These are phyloP conservation scores for Psilopsiagon aymara DNA, from an alignment of 2,113 vertebrate species.

Conservation along the genomic window DNA sequence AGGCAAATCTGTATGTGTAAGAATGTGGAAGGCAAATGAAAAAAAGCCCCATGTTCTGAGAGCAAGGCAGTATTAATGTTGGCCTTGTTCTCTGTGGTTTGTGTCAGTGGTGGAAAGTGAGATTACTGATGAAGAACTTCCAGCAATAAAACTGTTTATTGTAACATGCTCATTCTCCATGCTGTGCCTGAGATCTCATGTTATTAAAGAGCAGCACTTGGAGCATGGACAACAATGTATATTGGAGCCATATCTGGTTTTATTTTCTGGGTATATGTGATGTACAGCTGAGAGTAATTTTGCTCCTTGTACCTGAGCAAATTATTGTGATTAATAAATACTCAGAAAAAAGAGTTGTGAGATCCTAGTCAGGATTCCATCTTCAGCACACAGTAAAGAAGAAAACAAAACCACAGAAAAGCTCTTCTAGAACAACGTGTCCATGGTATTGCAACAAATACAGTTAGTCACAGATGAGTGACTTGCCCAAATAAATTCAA, in stretches of 20 bases:
- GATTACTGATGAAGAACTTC: background rate
- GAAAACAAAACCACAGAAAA: background rate
- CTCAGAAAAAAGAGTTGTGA: background rate
- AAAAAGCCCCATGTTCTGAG: background rate
- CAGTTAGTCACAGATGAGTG: constrained; percentile 17
- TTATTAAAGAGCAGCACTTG: background rate
- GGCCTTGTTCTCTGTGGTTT: background rate
- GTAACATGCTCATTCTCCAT: background rate
- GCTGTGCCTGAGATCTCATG: background rate
- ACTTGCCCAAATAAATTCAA: background rate
- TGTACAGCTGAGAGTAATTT: background rate
- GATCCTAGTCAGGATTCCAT: background rate
- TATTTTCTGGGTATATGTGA: background rate
- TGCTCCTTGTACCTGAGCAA: background rate
- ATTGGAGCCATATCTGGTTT: background rate
- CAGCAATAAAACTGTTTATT: background rate
- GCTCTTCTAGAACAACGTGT: background rate
- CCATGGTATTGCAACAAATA: background rate
- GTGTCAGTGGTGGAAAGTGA: background rate
- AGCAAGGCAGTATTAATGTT: background rate
- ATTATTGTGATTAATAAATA: background rate
- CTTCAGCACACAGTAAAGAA: background rate
- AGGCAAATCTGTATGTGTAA: background rate
- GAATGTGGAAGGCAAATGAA: background rate
- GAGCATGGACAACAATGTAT: background rate